phyloP scores from a whole-genome alignment of 2,888 invertebrate genomes.

The Crossocerus cetratus region DNA sequence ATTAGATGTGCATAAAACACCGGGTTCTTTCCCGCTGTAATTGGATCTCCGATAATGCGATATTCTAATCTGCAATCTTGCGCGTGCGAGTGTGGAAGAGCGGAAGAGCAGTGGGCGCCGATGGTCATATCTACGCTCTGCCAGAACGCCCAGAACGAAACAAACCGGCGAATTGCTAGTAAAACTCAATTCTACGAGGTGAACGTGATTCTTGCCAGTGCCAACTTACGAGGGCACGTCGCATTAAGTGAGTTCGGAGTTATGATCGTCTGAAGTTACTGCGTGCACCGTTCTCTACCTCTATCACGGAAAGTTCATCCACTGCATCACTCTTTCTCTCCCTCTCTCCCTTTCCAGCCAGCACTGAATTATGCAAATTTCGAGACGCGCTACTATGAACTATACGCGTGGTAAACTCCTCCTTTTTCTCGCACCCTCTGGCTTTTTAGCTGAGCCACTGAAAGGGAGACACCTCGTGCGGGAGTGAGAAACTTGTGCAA shows the following conservation, averaged over 20 bases:
- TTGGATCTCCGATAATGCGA: no score
- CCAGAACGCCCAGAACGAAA: conserved; percentile 7
- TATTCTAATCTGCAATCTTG: no score
- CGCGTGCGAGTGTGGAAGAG: no score
- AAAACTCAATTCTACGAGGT: conserved; percentile 51
- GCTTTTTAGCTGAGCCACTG: no score
- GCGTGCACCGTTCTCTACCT: conserved; percentile 45
- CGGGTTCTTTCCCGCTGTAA: no score
- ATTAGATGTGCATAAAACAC: no score
- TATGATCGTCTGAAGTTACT: conserved; percentile 63
- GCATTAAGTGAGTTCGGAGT: conserved; percentile 61
- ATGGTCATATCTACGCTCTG: neutral
- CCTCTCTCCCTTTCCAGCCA: neutral
- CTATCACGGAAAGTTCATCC: conserved; percentile 38
- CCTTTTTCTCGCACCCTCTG: neutral
- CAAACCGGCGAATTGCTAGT: conserved; percentile 43
- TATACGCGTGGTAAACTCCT: conserved; percentile 12
- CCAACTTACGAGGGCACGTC: conserved; percentile 39
- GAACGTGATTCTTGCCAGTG: conserved; percentile 45
- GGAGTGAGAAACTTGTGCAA: no score
- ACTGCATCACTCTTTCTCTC: no score
- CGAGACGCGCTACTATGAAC: conserved; percentile 30
- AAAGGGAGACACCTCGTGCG: no score
- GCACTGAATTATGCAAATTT: conserved; percentile 60
- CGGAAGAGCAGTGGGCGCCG: no score